Conservation (phyloP, 2,797 vertebrate species). For the Tapera naevia region DNA sequence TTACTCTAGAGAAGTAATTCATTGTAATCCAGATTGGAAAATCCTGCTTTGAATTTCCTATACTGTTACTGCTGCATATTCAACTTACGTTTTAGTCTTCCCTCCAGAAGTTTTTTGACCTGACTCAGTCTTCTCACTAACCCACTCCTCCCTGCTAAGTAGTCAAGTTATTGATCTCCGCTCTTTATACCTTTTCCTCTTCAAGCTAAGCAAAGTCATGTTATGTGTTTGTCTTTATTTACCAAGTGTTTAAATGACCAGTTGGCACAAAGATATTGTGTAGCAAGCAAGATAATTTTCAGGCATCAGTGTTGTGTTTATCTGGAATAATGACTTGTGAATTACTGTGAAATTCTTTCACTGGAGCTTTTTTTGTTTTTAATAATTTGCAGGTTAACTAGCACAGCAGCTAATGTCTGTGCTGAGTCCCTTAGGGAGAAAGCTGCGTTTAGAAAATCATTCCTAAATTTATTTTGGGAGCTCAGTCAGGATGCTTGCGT, state of each 20-base stretch:
- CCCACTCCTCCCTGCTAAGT: not conserved
- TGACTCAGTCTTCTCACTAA: not conserved
- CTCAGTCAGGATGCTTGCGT: not conserved
- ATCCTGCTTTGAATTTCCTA: not conserved
- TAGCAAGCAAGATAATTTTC: not conserved
- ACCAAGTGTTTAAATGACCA: not conserved
- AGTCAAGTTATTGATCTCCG: not conserved
- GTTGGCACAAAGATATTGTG: rapidly evolving
- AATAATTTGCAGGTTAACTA: not conserved
- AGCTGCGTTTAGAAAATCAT: not conserved
- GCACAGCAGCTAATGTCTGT: not conserved
- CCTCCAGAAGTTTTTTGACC: not conserved
- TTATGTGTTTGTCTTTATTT: not conserved
- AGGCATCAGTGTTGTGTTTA: not conserved
- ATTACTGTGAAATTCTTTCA: not conserved
- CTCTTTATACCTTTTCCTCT: not conserved
- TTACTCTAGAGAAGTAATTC: not conserved
- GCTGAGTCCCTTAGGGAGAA: not conserved
- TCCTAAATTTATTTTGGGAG: not conserved
- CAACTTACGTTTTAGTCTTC: not conserved
- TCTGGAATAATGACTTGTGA: not conserved
- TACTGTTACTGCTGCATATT: not conserved
- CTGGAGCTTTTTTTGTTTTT: not conserved
- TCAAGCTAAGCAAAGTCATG: not conserved
- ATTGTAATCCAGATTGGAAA: not conserved